These are phyloP conservation scores for Grammomys dolichurus DNA, from an alignment of 2,113 vertebrate genomes.

Conservation along the genomic window DNA sequence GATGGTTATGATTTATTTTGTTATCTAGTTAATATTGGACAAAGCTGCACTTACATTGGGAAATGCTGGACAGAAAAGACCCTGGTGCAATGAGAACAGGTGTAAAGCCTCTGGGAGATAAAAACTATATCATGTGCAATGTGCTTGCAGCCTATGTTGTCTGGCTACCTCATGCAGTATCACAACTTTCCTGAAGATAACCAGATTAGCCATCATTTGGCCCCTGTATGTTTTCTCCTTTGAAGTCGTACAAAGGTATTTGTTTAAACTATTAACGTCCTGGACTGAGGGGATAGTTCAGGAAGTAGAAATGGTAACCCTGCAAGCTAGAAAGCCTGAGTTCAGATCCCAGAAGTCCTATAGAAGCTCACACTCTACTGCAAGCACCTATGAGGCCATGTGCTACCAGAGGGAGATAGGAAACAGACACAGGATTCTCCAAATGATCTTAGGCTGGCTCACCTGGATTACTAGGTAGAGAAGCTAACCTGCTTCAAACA, in stretches of 20 bases:
- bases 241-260: not conserved
- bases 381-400: not conserved
- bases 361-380: not conserved
- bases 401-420: no score
- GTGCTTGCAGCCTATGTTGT: fast-evolving
- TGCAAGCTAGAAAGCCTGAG: not conserved
- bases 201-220: not conserved
- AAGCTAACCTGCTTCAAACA: not conserved
- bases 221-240: not conserved
- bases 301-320: no score
- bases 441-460: not conserved
- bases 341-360: not conserved
- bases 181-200: not conserved
- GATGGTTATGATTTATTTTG: not conserved
- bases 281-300: not conserved
- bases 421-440: not conserved
- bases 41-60: not conserved
- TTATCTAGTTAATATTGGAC: not conserved
- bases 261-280: conserved; percentile 17
- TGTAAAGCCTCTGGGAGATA: fast-evolving
- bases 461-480: not conserved
- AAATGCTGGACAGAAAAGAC: not conserved
- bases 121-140: fast-evolving
- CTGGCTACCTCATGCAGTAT: not conserved
- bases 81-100: not conserved